These are phyloP conservation scores for Adineta ricciae DNA, from an alignment of 2,888 invertebrate genomes.

Conservation along the genomic window DNA sequence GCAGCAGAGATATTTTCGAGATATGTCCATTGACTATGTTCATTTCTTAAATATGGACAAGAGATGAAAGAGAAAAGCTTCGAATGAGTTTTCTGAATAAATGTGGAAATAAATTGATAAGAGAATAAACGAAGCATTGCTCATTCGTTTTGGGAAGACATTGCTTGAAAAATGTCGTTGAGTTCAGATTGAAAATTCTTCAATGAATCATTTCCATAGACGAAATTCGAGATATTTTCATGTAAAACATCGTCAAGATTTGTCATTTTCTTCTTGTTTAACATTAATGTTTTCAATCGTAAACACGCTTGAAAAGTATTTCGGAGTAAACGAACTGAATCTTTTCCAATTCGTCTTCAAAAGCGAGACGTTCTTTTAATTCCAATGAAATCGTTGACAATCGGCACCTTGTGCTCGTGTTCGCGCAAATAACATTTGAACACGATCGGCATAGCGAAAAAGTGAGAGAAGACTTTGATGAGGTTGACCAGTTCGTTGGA, in stretches of 20 bases:
- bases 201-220: neutral
- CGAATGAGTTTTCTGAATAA: neutral
- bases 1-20: neutral
- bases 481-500: neutral
- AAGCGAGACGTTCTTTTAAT: neutral
- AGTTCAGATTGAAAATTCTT: neutral
- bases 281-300: neutral
- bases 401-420: neutral
- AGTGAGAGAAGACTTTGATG: neutral
- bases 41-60: neutral
- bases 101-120: neutral
- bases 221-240: neutral
- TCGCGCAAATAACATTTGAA: neutral
- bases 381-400: neutral
- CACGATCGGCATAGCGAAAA: neutral
- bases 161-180: neutral
- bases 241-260: neutral
- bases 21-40: neutral
- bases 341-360: neutral
- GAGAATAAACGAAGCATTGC: neutral
- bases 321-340: neutral
- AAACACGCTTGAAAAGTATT: neutral
- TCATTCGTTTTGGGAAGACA: neutral
- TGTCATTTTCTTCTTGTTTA: neutral
- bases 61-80: neutral